Percentiles rank a stretch among this genome's conserved stretches.
Evolutionary conservation across 2,888 invertebrate genomes (phyloP).

Genomic region (Acanthopleura granulata): DNA sequence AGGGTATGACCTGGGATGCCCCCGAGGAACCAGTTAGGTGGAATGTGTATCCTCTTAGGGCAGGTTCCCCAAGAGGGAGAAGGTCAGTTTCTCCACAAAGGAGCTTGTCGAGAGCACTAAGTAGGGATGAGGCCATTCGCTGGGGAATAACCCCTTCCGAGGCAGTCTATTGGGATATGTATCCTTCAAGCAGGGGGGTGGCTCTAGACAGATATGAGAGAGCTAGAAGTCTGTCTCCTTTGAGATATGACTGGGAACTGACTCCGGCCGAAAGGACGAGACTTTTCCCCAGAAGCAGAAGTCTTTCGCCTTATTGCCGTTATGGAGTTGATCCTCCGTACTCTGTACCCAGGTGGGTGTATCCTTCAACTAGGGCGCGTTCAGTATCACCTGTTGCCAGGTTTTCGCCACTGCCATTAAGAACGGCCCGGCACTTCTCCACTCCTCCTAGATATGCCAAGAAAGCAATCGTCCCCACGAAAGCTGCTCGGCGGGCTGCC

Average conservation of each 20-base stretch:
- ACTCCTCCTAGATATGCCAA: neutral
- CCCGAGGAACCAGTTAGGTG: neutral
- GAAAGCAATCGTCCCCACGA: constrained; percentile 11
- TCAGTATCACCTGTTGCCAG: neutral
- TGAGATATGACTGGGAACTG: neutral
- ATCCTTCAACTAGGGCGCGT: neutral
- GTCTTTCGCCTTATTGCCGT: neutral
- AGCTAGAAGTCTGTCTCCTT: constrained; percentile 14
- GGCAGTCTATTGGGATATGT: neutral
- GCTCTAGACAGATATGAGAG: constrained; percentile 1
- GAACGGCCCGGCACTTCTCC: neutral
- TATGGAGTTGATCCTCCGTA: neutral
- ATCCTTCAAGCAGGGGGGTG: neutral
- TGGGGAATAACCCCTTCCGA: constrained; percentile 2
- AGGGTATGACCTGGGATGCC: neutral
- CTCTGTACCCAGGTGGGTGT: neutral
- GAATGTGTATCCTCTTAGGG: constrained; percentile 10
- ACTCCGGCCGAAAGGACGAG: neutral
- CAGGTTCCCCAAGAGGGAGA: constrained; percentile 16
- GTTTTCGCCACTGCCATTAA: neutral
- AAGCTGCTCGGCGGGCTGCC: neutral
- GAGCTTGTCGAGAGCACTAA: neutral
- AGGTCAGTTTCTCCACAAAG: constrained; percentile 5
- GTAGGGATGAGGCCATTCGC: neutral
- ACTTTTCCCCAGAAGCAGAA: neutral